These are phyloP conservation scores for Ictalurus punctatus DNA, from an alignment of 2,113 vertebrate species.

Conservation along the genomic window DNA sequence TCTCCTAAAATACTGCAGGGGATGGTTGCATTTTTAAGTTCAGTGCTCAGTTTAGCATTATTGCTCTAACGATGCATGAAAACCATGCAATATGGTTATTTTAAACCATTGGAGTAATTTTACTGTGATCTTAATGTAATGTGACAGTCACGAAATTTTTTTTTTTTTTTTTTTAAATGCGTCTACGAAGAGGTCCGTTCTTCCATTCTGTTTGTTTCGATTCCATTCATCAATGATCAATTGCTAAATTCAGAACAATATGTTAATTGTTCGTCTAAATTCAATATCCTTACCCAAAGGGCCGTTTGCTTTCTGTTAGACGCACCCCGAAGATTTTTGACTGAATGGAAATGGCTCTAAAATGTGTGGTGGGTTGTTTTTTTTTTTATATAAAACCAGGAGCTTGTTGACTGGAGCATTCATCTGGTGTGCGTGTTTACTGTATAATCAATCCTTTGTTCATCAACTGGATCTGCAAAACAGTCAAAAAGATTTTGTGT, in stretches of 20 bases:
- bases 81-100: neutral
- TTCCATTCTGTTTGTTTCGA: neutral
- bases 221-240: neutral
- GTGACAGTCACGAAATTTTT: neutral
- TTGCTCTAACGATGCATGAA: slow-evolving; percentile 3
- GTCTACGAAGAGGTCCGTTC: neutral
- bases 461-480: neutral
- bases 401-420: slow-evolving; percentile 42
- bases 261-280: slow-evolving; percentile 19
- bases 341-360: slow-evolving; percentile 22
- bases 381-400: neutral
- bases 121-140: slow-evolving; percentile 1
- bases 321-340: neutral
- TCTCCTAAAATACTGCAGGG: slow-evolving; percentile 11
- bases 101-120: slow-evolving; percentile 15
- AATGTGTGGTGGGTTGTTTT: neutral
- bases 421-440: slow-evolving; percentile 55
- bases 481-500: neutral
- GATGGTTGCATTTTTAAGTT: slow-evolving; percentile 12
- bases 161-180: too few species aligned
- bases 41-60: slow-evolving; percentile 19
- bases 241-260: neutral
- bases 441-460: slow-evolving; percentile 49
- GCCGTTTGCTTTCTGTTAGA: slow-evolving; percentile 25
- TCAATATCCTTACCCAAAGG: slow-evolving; percentile 24